Base-by-base conservation (phyloP, 2,888 invertebrate species). In the Heteromurus nitidus region DNA sequence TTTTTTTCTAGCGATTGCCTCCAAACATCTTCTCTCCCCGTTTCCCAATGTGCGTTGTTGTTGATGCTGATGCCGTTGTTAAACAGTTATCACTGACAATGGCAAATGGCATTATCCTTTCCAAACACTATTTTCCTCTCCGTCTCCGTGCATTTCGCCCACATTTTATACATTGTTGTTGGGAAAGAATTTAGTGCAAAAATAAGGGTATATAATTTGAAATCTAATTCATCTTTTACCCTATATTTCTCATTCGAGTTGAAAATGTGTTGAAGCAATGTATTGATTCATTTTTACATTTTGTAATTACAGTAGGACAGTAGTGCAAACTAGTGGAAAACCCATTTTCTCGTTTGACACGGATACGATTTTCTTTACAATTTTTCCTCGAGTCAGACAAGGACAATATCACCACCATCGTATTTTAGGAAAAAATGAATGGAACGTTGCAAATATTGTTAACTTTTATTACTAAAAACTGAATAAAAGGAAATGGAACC, bases 1-100 rank as follows among this genome's bases (percentile, higher is more conserved):
- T 75, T 67, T 58, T n/a, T 67, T 75, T n/a, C 75, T 58, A 44
- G 44, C 44, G 65, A 67, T 67, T 67, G 65, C 67, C 67, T 53
- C 74, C 31, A n/a, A n/a, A n/a, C n/a, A n/a, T n/a, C 28, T 18
- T 24, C 31, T 73, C 11, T 22, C 16, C 58, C n/a, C 18, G 22
- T 73, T n/a, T 22, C 16, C 58, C n/a, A n/a, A 62, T 53, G 55
- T 68, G 20, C n/a, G 60, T 64, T 75, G 55, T 55, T 75, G 74
- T 36, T 62, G 58, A 24, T 70, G 70, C 2, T 53, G 53, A 26
- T 53, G 50, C 9, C 20, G 53, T 16, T 18, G 53, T n/a, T 20
- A 47, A 68, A 53, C 50, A 53, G 58, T 58, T 70, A 58, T 58
- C 30, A 67, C 9, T 70, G n/a, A n/a, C n/a, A n/a, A n/a, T n/a